Evolutionary conservation across 2,888 invertebrate genomes (phyloP), one percentile per base, ranked within the genome.

Genomic region (Apamea monoglypha): DNA sequence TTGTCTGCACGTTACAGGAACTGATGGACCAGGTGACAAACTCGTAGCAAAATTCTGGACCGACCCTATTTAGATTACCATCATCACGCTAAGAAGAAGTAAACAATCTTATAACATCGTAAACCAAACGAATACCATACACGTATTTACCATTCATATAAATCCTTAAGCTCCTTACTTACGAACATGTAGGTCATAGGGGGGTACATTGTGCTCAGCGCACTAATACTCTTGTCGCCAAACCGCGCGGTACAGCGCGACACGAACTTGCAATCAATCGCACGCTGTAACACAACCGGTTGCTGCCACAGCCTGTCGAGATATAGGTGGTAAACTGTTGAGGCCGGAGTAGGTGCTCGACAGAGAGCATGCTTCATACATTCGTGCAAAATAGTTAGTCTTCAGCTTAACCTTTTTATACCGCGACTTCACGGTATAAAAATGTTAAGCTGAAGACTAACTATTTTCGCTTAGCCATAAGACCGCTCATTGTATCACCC

Each of bases 251-350:
- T 64, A 69, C 53, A 61, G 73, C 29, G 76, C 44, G 18, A 86
- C 85, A 86, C 50, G 84, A 83, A 78, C 84, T 74, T 16, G 76
- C 84, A 86, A 86, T 86, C 87, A 81, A 83, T 86, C 71, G 78
- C 68, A 36, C 10, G 75, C 6, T 75, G 44, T 59, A 73, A 73
- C 53, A 85, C 76, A 69, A 77, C 76, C 64, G 76, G 80, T 83
- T 66, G 79, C 75, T 74, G 44, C 76, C 68, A 74, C 80, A 68
- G 56, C 32, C 7, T 50, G 59, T n/a, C 40, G n/a, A 64, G 66
- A 18, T 71, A 71, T 29, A 29, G 18, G 32, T 78, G 29, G 56
- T 66, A 61, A 25, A 74, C 32, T 72, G 16, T 44, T 18, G 40
- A 16, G 4, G 1, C 21, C 32, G 1, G 84, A 83, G 63, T 44